These are phyloP conservation scores for cat (Felis catus) DNA, from an alignment of 2,113 vertebrate genomes.

Conservation along the genomic window F.catus_Fca126_mat1.0 CM031420.1:65445501-65446000, in stretches of 20 bases:
- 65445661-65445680: no score
- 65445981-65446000: neutral
- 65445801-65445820: neutral
- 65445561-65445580: no score
- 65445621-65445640: no score
- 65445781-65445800: no score
- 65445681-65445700: no score
- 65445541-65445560: neutral
- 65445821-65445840: neutral
- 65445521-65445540: neutral
- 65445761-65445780: no score
- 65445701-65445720: no score
- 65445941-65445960: neutral
- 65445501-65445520: slow-evolving; percentile 37
- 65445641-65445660: no score
- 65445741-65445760: no score
- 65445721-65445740: no score
- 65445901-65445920: neutral
- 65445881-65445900: neutral
- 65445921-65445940: neutral
- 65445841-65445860: slow-evolving; percentile 31
- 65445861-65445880: slow-evolving; percentile 10
- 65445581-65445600: no score
- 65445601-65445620: no score
- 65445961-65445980: neutral